A percentile compares a stretch with the other conserved stretches of the same genome.
Evolutionary conservation across 2,113 vertebrate genomes (phyloP).

Genomic region (Xiphias gladius): DNA sequence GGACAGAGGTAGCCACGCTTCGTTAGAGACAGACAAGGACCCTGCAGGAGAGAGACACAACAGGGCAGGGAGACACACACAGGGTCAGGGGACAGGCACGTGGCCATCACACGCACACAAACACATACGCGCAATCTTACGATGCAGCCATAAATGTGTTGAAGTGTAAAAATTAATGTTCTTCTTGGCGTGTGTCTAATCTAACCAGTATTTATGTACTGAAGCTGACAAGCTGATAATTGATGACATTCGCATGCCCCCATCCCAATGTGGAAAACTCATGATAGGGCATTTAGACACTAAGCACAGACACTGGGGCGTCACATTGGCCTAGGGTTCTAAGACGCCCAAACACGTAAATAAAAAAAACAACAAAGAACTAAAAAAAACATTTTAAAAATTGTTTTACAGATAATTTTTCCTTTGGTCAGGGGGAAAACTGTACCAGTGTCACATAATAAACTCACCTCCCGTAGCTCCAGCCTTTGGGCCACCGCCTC

Average conservation of each 20-base stretch:
- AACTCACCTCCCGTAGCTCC: constrained; percentile 93
- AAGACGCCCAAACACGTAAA: too few species aligned
- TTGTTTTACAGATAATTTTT: background rate
- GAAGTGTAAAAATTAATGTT: background rate
- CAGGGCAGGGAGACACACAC: constrained; percentile 51
- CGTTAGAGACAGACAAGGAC: constrained; percentile 71
- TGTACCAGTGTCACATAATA: background rate
- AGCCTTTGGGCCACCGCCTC: constrained; percentile 95
- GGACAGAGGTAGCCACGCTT: constrained; percentile 61
- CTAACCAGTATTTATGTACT: background rate
- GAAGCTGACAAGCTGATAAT: background rate
- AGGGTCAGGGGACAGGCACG: constrained; percentile 17
- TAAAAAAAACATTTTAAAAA: background rate
- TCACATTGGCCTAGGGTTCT: background rate
- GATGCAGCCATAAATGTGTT: background rate
- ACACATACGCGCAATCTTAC: constrained; percentile 10
- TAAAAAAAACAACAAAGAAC: background rate
- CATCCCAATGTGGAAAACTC: too few species aligned
- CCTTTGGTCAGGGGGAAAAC: background rate
- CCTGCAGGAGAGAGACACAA: constrained; percentile 47
- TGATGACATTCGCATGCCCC: background rate
- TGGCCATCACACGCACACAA: constrained; percentile 26
- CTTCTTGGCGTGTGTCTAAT: background rate
- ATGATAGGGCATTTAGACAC: too few species aligned
- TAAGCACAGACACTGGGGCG: too few species aligned